phyloP scores from a whole-genome alignment of 2,113 vertebrate genomes.

The Polyodon spathula region DNA sequence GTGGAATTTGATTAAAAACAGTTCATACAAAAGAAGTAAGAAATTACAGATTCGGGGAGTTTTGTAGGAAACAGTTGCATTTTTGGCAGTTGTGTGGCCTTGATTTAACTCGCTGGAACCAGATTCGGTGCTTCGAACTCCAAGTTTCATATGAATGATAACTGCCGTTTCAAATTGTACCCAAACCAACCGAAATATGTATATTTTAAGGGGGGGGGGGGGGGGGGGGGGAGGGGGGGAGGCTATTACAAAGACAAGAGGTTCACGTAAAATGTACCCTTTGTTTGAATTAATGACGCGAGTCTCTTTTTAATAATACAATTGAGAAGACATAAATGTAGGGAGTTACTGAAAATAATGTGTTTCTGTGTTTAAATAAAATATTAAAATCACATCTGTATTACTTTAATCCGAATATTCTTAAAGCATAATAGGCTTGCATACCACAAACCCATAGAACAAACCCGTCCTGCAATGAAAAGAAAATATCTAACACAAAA shows the following conservation, averaged over 20 bases:
- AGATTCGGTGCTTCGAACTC: background rate
- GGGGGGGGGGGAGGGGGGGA: no score
- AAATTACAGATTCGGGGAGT: background rate
- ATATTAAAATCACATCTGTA: no score
- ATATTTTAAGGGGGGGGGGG: background rate
- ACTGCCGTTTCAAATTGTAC: background rate
- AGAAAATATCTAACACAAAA: conserved; percentile 1
- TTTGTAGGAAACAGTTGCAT: background rate
- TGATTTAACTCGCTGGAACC: background rate
- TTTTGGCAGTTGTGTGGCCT: background rate
- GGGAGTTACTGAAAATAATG: no score
- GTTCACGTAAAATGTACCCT: no score
- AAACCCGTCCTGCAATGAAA: background rate
- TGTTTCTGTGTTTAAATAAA: no score
- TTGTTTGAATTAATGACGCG: no score
- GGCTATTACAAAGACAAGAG: no score
- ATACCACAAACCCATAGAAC: background rate
- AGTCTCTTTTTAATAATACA: no score
- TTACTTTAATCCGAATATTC: no score
- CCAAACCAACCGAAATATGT: background rate
- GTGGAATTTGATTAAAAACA: background rate
- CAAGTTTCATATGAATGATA: background rate
- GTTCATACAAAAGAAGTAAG: background rate
- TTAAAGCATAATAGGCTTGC: no score
- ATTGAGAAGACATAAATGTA: background rate